Conservation (phyloP, 2,797 vertebrate species). For the Apogon hyalosoma region DNA sequence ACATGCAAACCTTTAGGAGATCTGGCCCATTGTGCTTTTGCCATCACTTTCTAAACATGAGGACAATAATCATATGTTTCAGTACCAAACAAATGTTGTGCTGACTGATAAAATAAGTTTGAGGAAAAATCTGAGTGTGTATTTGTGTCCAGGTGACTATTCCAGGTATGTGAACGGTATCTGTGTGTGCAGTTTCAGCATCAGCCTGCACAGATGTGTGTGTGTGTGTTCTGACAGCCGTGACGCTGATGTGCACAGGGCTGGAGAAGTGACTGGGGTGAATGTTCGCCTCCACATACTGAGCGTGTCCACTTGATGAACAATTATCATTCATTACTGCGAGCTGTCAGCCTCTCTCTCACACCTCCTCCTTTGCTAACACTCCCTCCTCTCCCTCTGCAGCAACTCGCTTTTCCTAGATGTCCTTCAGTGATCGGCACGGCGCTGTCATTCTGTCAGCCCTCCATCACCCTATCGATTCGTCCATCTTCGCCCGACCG, state of each 20-base stretch:
- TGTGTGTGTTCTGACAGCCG: slow-evolving; percentile 28
- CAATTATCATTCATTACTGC: slow-evolving; percentile 77
- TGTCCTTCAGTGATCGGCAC: slow-evolving; percentile 78
- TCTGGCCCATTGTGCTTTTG: too few species aligned
- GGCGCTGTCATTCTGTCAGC: slow-evolving; percentile 82
- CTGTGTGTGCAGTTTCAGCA: background rate
- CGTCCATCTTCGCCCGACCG: slow-evolving; percentile 75
- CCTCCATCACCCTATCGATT: slow-evolving; percentile 82
- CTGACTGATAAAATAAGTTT: too few species aligned
- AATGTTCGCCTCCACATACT: slow-evolving; percentile 44
- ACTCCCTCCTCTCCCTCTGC: background rate
- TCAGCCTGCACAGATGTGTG: background rate
- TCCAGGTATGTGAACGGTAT: background rate
- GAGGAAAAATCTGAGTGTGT: too few species aligned
- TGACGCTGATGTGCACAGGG: slow-evolving; percentile 23
- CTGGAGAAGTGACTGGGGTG: slow-evolving; percentile 32
- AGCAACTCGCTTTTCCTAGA: slow-evolving; percentile 35
- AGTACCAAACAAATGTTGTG: too few species aligned
- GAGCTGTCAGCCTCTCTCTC: slow-evolving; percentile 47
- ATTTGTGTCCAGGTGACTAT: too few species aligned
- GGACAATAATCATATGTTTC: too few species aligned
- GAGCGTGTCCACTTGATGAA: slow-evolving; percentile 57
- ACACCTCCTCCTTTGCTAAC: slow-evolving; percentile 21
- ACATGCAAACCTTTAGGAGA: too few species aligned
- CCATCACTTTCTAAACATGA: too few species aligned